Conservation (phyloP, 2,797 vertebrate genomes). For the Hippocampus kuda region DNA sequence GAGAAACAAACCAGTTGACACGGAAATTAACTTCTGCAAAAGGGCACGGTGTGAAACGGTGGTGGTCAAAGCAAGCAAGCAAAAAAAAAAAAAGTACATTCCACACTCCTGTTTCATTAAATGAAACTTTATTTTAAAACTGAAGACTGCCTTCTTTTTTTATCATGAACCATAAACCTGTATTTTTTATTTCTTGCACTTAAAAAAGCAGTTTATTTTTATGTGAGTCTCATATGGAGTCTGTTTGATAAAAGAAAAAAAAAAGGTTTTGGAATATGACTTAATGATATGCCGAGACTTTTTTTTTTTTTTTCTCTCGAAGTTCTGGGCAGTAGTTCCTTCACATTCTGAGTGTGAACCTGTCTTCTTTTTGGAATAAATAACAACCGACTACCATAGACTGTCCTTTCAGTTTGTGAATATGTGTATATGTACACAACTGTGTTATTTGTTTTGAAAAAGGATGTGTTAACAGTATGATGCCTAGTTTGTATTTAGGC, state of each 20-base stretch:
- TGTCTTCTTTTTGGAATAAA: constrained; percentile 79
- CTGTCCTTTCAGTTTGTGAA: constrained; percentile 72
- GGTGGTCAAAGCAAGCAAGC: constrained; percentile 61
- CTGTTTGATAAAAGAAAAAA: constrained; percentile 55
- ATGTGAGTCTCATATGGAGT: constrained; percentile 76
- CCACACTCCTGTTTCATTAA: constrained; percentile 75
- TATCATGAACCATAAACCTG: constrained; percentile 71
- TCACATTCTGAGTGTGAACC: constrained; percentile 76
- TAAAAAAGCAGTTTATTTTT: constrained; percentile 75
- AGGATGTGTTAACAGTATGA: constrained; percentile 56
- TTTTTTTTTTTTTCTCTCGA: constrained; percentile 36
- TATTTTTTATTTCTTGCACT: constrained; percentile 79
- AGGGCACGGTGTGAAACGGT: constrained; percentile 60
- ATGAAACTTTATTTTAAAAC: constrained; percentile 76
- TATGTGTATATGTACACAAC: constrained; percentile 64
- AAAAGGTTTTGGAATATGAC: constrained; percentile 65
- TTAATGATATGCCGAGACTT: constrained; percentile 50
- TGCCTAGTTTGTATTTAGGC: constrained; percentile 61
- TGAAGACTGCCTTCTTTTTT: constrained; percentile 75
- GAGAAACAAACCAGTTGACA: constrained; percentile 28
- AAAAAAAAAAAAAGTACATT: constrained; percentile 66
- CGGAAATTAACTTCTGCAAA: constrained; percentile 1
- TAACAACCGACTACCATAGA: constrained; percentile 73
- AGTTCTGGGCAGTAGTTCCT: constrained; percentile 69
- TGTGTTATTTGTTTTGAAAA: constrained; percentile 57